phyloP scores from a whole-genome alignment of 2,113 vertebrate genomes.

The Apeltes quadracus region DNA sequence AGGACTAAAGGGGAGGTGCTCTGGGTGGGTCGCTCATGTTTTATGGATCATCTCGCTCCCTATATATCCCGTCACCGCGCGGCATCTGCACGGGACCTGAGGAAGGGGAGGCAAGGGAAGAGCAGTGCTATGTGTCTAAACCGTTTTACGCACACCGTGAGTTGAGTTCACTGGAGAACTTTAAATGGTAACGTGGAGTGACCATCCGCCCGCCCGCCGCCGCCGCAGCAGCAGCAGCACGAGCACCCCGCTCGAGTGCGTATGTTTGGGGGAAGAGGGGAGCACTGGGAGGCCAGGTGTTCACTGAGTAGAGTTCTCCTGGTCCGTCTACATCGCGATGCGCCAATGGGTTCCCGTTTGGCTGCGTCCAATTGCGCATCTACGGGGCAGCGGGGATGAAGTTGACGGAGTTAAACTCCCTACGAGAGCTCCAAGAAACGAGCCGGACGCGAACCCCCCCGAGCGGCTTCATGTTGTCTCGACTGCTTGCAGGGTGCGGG shows the following conservation, averaged over 20 bases:
- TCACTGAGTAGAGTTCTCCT: constrained; percentile 23
- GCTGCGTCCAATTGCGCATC: constrained; percentile 13
- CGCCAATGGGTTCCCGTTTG: constrained; percentile 50
- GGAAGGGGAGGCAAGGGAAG: background rate
- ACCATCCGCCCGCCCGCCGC: constrained; percentile 9
- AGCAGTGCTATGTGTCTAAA: background rate
- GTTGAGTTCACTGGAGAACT: constrained; percentile 36
- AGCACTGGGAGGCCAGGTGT: constrained; percentile 28
- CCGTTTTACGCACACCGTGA: constrained; percentile 32
- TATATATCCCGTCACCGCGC: constrained; percentile 58
- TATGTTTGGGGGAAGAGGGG: constrained; percentile 30
- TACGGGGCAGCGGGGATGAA: constrained; percentile 37
- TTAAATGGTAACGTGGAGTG: constrained; percentile 17
- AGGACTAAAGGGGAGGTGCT: constrained; percentile 69
- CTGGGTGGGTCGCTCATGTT: constrained; percentile 73
- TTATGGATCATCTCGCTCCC: constrained; percentile 58
- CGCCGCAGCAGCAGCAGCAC: constrained; percentile 14
- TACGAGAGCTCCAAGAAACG: constrained; percentile 27
- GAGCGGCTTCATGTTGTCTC: constrained; percentile 35
- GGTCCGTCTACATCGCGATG: constrained; percentile 29
- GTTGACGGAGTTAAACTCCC: constrained; percentile 52
- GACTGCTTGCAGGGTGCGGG: background rate
- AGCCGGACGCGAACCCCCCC: constrained; percentile 38
- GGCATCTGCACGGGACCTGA: constrained; percentile 38
- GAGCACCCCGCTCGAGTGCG: constrained; percentile 63